A percentile compares a stretch with the other conserved stretches of the same genome.
Conservation (phyloP, 2,888 invertebrate genomes). For the Abrostola triplasia region DNA sequence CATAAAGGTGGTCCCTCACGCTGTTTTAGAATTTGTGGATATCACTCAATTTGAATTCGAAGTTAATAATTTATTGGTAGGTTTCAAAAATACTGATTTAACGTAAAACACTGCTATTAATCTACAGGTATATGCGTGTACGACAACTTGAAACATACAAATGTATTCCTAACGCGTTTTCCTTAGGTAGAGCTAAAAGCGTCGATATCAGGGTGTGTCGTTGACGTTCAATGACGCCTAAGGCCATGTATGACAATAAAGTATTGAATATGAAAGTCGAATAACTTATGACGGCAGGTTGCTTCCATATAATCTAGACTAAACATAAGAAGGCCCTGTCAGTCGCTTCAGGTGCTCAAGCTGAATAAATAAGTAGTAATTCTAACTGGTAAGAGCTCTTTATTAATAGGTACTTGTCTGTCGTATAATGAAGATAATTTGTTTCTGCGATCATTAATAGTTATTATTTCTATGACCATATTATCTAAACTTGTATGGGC, state of each 20-base stretch:
- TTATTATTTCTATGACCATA: too few species aligned
- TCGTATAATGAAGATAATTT: neutral
- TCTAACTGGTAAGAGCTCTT: neutral
- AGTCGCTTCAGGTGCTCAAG: conserved; percentile 1
- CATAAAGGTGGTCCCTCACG: too few species aligned
- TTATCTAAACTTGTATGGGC: too few species aligned
- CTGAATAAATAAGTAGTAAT: conserved; percentile 4
- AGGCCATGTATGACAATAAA: conserved; percentile 25
- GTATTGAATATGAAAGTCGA: conserved; percentile 16
- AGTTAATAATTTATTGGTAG: too few species aligned
- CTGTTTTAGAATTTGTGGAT: too few species aligned
- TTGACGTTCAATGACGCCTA: conserved; percentile 26
- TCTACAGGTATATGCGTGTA: too few species aligned
- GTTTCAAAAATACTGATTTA: too few species aligned
- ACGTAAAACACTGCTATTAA: too few species aligned
- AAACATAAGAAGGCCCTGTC: conserved; percentile 3
- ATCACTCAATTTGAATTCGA: too few species aligned
- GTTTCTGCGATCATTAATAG: neutral
- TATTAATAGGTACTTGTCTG: neutral
- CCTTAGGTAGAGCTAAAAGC: conserved; percentile 23
- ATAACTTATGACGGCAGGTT: neutral
- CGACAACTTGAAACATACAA: conserved; percentile 1
- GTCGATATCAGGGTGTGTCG: conserved; percentile 38
- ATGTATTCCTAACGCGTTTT: conserved; percentile 30
- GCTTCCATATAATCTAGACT: conserved; percentile 4